These are phyloP conservation scores for Penaeus monodon DNA, from an alignment of 2,888 invertebrate genomes.

Conservation along the genomic window DNA sequence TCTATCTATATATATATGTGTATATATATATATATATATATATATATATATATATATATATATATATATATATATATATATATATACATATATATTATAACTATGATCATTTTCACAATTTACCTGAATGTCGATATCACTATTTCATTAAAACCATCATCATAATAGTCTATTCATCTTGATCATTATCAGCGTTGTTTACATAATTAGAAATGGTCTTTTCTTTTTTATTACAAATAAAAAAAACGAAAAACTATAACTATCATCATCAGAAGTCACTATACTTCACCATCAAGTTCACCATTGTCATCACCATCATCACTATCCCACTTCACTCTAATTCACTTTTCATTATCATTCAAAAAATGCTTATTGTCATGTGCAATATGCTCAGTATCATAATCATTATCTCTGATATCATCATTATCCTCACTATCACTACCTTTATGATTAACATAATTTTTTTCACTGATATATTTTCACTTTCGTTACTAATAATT, in stretches of 20 bases:
- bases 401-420: neutral
- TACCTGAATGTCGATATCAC: too few relatives aligned
- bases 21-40: too few relatives aligned
- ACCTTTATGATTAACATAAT: neutral
- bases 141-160: neutral
- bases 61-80: too few relatives aligned
- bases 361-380: neutral
- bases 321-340: too few relatives aligned
- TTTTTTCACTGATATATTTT: neutral
- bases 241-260: too few relatives aligned
- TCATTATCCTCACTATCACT: conserved; percentile 5
- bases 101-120: too few relatives aligned
- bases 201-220: neutral
- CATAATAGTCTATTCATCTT: neutral
- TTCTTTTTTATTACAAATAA: too few relatives aligned
- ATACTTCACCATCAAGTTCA: neutral
- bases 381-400: neutral
- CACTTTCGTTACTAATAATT: neutral
- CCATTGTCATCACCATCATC: neutral
- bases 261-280: too few relatives aligned
- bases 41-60: too few relatives aligned
- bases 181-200: neutral
- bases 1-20: too few relatives aligned
- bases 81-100: too few relatives aligned
- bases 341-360: neutral